Evolutionary conservation across 2,888 invertebrate species (phyloP), one percentile per base, ranked within the genome.

Genomic region (Parthenolecanium corni): DNA sequence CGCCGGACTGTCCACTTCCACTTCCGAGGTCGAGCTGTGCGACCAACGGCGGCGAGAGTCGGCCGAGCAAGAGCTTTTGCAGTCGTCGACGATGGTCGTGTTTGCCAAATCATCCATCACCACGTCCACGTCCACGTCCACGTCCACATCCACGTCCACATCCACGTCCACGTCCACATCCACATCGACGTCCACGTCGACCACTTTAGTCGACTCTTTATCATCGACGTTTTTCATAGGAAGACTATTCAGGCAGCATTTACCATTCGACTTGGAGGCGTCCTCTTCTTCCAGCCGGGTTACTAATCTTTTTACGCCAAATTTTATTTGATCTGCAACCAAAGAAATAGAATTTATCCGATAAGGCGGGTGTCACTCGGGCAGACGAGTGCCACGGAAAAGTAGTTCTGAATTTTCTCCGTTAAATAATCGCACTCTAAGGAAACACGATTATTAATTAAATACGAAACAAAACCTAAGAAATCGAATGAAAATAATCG

Each of bases 251-350:
- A 9, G 31, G 5, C 5, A 4, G 31, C 9, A 6, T 31, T 31
- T 31, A 31, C 4, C 9, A 31, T 9, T 31, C 31, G 31, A 31
- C 9, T 31, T 31, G 4, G 9, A 6, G 4, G 23, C 21, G 23
- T 79, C 79, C 67, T 79, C 79, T 66, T 83, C 82, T 57, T 83
- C 83, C 24, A 79, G 80, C 64, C 77, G 77, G 31, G 77, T 77
- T 44, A 90, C 86, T 68, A 90, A 76, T 65, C 89, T 83, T 73
- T 82, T 87, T 70, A 90, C 84, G 65, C 89, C 88, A 70, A 89
- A 90, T 70, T 89, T 88, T 70, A 89, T 82, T 72, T 85, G 83
- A 71, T 87, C 89, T 89, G 82, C 3, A 80, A 79, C 67, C 66
- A n/a, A n/a, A n/a, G n/a, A n/a, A n/a, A n/a, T n/a, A n/a, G n/a